Evolutionary conservation across 2,113 vertebrate genomes (phyloP).

Genomic region (Rhabdomys dilectus): DNA sequence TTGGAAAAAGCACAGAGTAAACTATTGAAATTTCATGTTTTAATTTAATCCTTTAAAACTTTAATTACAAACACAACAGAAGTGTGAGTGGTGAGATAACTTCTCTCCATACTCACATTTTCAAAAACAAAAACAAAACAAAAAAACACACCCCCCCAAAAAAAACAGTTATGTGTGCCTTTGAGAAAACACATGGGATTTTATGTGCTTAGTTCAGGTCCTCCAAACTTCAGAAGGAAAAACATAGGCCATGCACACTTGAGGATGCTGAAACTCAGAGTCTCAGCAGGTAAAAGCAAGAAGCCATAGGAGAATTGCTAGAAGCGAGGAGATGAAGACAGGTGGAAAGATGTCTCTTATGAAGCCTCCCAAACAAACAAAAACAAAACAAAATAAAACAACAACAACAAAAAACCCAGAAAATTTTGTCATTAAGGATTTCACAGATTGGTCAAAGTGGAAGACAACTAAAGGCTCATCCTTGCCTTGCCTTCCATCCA

Average conservation of each 20-base stretch:
- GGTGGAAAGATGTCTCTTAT: slow-evolving; percentile 21
- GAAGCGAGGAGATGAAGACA: slow-evolving; percentile 58
- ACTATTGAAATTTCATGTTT: neutral
- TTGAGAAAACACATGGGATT: neutral
- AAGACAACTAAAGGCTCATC: neutral
- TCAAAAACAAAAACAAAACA: neutral
- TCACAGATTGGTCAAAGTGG: slow-evolving; percentile 63
- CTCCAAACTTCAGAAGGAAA: slow-evolving; percentile 37
- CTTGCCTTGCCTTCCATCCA: neutral
- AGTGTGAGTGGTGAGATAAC: neutral
- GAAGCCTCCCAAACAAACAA: neutral
- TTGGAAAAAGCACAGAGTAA: slow-evolving; percentile 27
- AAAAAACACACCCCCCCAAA: no score
- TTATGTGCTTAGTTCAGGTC: slow-evolving; percentile 27
- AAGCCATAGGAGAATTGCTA: slow-evolving; percentile 67
- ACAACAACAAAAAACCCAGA: neutral
- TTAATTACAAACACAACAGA: neutral
- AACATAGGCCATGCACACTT: slow-evolving; percentile 48
- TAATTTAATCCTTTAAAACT: neutral
- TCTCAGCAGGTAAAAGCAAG: slow-evolving; percentile 70
- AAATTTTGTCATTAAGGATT: slow-evolving; percentile 66
- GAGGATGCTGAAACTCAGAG: slow-evolving; percentile 58
- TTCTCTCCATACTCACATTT: neutral
- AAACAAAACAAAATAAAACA: no score
- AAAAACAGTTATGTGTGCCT: neutral